Evolutionary conservation across 2,888 invertebrate species (phyloP), one percentile per base, ranked within the genome.

Genomic region (Tenthredo amoena): DNA sequence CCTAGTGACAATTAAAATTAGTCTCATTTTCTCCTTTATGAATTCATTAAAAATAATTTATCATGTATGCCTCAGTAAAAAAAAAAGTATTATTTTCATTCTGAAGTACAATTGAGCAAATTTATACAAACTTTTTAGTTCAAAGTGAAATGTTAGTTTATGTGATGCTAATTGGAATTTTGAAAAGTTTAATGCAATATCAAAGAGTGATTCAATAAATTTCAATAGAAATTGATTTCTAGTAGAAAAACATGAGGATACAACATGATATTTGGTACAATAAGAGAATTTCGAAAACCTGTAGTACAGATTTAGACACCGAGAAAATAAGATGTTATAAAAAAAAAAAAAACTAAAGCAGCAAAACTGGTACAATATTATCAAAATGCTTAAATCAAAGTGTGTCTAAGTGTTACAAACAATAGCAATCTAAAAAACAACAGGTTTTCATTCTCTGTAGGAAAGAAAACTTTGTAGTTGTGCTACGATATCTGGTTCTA

Each of bases 401-500:
- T 31, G 62, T 40, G 40, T n/a, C 40, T 43, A 37, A 58, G 12
- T 81, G 40, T 58, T 81, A 62, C 81, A 58, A 81, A 58, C 12
- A 58, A 81, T 58, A 81, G 21, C 3, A 21, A 21, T 21, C 37
- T 21, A 55, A 50, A 84, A 18, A 84, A 47, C 50, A 72, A 37
- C 6, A 10, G n/a, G 31, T 15, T 72, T 40, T 89, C 89, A 93
- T 94, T 96, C 96, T 91, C 95, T 95, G 93, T 95, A 96, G 88
- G 94, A 92, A 87, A 96, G 94, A 93, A 95, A 96, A 87, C 95
- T 94, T 88, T 96, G 95, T 88, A 97, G 93, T 86, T 96, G 96
- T 86, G 95, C 94, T 89, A 95, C 92, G 86, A 96, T 94, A 84
- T 96, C 95, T 76, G 94, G 94, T 88, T 95, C 95, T 37, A 96